Conservation (phyloP, 2,113 vertebrate genomes). For the Carassius auratus region DNA sequence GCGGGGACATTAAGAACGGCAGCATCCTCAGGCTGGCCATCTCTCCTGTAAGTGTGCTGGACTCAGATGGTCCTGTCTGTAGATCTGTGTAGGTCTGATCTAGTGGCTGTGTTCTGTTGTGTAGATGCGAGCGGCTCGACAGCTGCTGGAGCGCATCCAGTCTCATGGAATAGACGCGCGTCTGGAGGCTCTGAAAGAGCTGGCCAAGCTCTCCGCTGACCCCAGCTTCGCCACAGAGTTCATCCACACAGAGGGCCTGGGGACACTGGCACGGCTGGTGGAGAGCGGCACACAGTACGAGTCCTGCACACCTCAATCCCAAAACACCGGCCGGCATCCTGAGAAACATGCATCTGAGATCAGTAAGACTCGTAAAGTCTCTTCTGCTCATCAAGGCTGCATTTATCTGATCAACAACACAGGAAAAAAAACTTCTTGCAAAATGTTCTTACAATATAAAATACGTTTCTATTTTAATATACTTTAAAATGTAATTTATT, state of each 20-base stretch:
- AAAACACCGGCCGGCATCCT: no score
- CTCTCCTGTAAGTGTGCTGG: slow-evolving; percentile 81
- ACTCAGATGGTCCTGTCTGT: no score
- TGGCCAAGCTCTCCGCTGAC: slow-evolving; percentile 96
- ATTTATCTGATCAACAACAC: background rate
- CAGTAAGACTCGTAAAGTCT: no score
- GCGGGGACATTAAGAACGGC: slow-evolving; percentile 95
- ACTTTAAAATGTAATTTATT: no score
- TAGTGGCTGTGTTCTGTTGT: background rate
- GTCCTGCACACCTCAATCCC: slow-evolving; percentile 28
- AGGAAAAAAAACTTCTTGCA: no score
- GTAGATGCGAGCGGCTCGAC: slow-evolving; percentile 92
- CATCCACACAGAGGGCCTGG: slow-evolving; percentile 97
- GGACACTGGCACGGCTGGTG: slow-evolving; percentile 90
- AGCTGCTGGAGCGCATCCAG: slow-evolving; percentile 95
- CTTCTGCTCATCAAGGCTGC: background rate
- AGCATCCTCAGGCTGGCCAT: slow-evolving; percentile 94
- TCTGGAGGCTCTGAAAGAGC: slow-evolving; percentile 95
- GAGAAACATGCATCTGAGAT: no score
- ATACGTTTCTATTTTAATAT: no score
- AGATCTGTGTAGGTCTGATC: no score
- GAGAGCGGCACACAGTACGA: slow-evolving; percentile 91
- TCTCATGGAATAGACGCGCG: slow-evolving; percentile 90
- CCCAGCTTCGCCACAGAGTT: slow-evolving; percentile 94
- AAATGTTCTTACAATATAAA: no score